Conservation (phyloP, 2,113 vertebrate genomes). For the Macrotis lagotis region DNA sequence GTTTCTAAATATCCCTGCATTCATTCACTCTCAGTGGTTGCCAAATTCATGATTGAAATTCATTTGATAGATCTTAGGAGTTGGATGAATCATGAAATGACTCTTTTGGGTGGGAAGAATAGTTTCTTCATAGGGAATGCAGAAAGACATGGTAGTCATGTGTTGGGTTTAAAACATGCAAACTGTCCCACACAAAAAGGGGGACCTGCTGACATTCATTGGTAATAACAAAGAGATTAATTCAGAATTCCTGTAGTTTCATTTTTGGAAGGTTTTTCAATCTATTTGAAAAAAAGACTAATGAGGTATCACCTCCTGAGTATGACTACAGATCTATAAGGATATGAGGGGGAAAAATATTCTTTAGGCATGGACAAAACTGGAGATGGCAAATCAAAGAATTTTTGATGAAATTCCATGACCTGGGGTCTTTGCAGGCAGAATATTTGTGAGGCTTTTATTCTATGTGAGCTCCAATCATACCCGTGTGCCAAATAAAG, state of each 20-base stretch:
- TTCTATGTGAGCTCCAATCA: neutral
- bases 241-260: neutral
- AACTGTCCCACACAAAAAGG: neutral
- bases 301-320: neutral
- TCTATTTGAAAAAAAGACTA: neutral
- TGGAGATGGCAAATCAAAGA: neutral
- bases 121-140: neutral
- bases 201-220: neutral
- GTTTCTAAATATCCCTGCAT: neutral
- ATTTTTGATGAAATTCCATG: neutral
- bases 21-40: neutral
- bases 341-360: neutral
- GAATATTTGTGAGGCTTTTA: neutral
- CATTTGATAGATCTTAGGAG: neutral
- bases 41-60: neutral
- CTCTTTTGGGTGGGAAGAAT: neutral
- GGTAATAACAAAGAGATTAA: neutral
- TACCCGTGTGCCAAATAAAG: neutral
- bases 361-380: neutral
- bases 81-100: neutral
- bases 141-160: neutral
- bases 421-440: neutral
- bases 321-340: neutral
- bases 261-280: neutral
- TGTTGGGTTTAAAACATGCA: neutral